Evolutionary conservation across 2,888 invertebrate genomes (phyloP).

Genomic region (Synergus gifuensis): DNA sequence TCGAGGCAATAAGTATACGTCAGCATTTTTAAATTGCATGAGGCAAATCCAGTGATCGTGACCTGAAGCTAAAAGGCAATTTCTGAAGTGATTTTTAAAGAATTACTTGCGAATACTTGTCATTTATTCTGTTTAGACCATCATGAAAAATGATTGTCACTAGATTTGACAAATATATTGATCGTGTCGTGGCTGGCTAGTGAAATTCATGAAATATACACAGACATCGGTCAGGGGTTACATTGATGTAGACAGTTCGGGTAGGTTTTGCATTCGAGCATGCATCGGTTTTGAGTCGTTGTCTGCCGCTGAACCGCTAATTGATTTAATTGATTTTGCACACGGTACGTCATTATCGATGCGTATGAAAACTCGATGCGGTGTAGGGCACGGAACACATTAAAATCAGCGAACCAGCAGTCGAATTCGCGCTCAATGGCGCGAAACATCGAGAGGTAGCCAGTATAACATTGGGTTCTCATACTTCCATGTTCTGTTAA

Average conservation of each 20-base stretch:
- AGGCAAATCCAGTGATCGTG: too few species aligned
- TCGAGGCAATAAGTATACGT: neutral
- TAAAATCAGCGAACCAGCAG: constrained; percentile 69
- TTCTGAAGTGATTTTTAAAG: too few species aligned
- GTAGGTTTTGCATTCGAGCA: constrained; percentile 18
- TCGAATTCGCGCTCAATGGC: constrained; percentile 66
- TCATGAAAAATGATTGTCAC: constrained; percentile 3
- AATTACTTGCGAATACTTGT: too few species aligned
- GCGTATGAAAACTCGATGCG: constrained; percentile 55
- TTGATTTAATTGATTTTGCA: constrained; percentile 71
- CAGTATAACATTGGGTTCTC: constrained; percentile 27
- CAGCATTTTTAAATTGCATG: neutral
- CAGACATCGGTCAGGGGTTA: constrained; percentile 26
- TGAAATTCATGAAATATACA: constrained; percentile 23
- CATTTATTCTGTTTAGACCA: neutral
- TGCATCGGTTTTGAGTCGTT: constrained; percentile 56
- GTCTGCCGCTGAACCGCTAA: constrained; percentile 59
- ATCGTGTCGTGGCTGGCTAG: constrained; percentile 27
- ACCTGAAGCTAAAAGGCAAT: too few species aligned
- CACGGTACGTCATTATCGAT: constrained; percentile 68
- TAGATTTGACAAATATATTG: constrained; percentile 31
- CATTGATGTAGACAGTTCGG: constrained; percentile 31
- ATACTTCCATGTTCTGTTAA: constrained; percentile 32
- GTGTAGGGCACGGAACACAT: constrained; percentile 58
- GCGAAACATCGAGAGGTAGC: constrained; percentile 59